Percentiles rank a stretch among this genome's conserved stretches.
These are phyloP conservation scores for Columba janthina DNA, from an alignment of 2,113 vertebrate genomes.

Conservation along the genomic window DNA sequence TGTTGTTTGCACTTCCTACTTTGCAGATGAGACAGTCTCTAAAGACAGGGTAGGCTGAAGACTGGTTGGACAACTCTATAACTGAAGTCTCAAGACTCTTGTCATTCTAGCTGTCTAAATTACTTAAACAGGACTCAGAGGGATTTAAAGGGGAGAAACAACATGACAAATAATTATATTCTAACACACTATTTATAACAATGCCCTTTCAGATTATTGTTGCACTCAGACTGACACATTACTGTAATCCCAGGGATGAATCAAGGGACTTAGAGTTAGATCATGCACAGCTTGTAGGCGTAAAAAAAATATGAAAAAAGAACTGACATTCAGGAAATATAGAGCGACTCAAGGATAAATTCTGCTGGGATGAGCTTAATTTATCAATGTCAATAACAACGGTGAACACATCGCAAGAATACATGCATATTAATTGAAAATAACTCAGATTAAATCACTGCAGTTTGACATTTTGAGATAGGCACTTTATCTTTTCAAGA, in stretches of 20 bases:
- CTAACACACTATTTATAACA: conserved; percentile 88
- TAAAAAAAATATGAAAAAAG: conserved; percentile 70
- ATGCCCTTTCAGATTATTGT: conserved; percentile 84
- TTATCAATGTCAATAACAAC: conserved; percentile 94
- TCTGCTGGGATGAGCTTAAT: conserved; percentile 91
- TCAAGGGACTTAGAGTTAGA: conserved; percentile 77
- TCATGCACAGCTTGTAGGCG: conserved; percentile 79
- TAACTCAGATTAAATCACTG: conserved; percentile 97
- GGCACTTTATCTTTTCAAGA: conserved; percentile 97
- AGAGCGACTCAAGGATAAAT: conserved; percentile 87
- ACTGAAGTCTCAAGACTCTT: conserved; percentile 87
- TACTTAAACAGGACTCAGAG: conserved; percentile 84
- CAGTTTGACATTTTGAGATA: conserved; percentile 95
- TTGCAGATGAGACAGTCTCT: conserved; percentile 75
- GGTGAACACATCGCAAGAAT: conserved; percentile 85
- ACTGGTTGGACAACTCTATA: conserved; percentile 86
- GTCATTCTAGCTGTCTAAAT: conserved; percentile 90
- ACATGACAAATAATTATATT: conserved; percentile 94
- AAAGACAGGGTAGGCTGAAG: conserved; percentile 75
- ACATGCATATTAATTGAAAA: conserved; percentile 99
- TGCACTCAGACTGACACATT: conserved; percentile 81
- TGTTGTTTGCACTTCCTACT: conserved; percentile 76
- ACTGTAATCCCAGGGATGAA: conserved; percentile 80
- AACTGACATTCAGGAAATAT: conserved; percentile 91
- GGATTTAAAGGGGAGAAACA: conserved; percentile 85